Evolutionary conservation across 2,888 invertebrate species (phyloP), one percentile per base, ranked within the genome.

Genomic region (Neria commutata): DNA sequence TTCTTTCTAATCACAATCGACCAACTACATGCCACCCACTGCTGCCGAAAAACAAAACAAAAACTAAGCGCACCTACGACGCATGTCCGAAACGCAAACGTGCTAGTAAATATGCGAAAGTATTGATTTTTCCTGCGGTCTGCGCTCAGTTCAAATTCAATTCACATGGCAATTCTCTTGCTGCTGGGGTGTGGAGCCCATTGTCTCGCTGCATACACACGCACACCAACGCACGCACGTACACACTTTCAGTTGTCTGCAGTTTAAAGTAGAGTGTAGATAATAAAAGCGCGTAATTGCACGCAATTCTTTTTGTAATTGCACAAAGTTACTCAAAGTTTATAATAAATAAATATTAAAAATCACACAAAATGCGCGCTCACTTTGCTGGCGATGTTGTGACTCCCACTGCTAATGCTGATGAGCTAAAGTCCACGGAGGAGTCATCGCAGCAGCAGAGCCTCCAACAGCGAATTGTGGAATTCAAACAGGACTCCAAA

Each of bases 401-500:
- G 24, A 46, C 34, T 34, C 24, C 37, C 29, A 52, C 26, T 19
- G 55, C 57, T n/a, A 56, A 56, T 21, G 50, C 54, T 29, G 63
- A 64, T 49, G 56, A n/a, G n/a, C n/a, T n/a, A 42, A 55, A 61
- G 56, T 33, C 58, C 17, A 19, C 25, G 14, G 56, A 58, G 16
- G 45, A n/a, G 5, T 29, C 48, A 14, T 26, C 40, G 26, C 58
- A 56, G 42, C 54, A 56, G 58, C 45, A 50, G 54, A 60, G 58
- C 29, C 50, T 55, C 55, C 29, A 29, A 11, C 29, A 29, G 29
- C 83, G 85, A 71, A 84, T 87, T 71, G 83, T 84, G 47, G 83
- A 84, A 63, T 87, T 86, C 76, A 86, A 85, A 78, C 83, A 83
- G 67, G 86, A 87, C 72, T 85, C 87, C 40, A 84, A 85, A 62